Percentiles rank a stretch among this genome's conserved stretches.
Conservation (phyloP, 2,797 vertebrate genomes). For the Sternarchorhynchus goeldii region DNA sequence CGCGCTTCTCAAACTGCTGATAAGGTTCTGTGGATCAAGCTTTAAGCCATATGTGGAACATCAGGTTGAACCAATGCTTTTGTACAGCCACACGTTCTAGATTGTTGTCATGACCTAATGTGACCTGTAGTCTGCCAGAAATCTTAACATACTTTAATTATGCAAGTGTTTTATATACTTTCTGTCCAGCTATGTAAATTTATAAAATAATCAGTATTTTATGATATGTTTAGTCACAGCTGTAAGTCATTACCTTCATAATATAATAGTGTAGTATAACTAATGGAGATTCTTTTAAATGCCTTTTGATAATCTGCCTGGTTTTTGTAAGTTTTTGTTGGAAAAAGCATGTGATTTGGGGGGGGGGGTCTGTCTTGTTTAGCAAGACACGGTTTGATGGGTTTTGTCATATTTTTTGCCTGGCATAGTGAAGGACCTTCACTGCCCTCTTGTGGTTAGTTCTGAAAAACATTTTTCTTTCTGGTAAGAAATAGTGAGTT, state of each 20-base stretch:
- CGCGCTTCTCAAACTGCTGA: neutral
- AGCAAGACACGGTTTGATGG: neutral
- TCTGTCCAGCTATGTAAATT: neutral
- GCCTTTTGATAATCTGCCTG: neutral
- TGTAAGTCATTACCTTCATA: neutral
- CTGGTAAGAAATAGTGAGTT: neutral
- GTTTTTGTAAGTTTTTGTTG: too few species aligned
- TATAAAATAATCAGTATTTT: neutral
- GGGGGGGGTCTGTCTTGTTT: neutral
- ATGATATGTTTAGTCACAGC: constrained; percentile 2
- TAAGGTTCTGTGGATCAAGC: neutral
- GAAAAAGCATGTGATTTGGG: neutral
- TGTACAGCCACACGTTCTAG: neutral
- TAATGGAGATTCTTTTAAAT: neutral
- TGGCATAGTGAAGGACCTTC: neutral
- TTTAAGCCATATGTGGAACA: neutral
- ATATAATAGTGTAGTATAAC: too few species aligned
- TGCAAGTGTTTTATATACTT: neutral
- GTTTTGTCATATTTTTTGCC: neutral
- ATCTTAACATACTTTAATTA: neutral
- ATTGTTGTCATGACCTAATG: neutral
- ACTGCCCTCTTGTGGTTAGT: constrained; percentile 56
- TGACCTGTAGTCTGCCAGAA: neutral
- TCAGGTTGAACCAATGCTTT: neutral
- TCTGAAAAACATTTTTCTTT: neutral